Base-by-base conservation (phyloP, 2,113 vertebrate genomes). In the Ramphastos sulfuratus region DNA sequence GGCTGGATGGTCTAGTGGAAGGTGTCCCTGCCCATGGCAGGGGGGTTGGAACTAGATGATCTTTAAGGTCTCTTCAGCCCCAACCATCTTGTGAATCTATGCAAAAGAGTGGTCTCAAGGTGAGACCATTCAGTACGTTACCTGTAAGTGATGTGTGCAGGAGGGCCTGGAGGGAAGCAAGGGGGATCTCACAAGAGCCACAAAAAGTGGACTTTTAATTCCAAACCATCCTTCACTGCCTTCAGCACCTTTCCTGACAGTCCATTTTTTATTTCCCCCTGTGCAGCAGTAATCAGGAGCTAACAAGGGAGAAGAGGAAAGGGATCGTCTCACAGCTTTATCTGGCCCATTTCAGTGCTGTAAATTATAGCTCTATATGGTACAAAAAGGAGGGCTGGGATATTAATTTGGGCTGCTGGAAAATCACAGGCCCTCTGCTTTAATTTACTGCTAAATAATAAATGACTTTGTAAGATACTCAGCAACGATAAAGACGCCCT, bases 381-480 rank as follows among this genome's bases (percentile, higher is more conserved):
- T 59, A 89, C 65, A 60, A 85, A 60, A 85, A 74, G 44, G 72
- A 86, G 85, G 21, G 55, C 67, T 72, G 82, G 71, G 87, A 60
- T 95, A 95, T 97, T 94, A 95, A 95, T 95, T 95, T 90, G 94
- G 92, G 90, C 92, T 89, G 92, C 37, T 89, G 91, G 91, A 87
- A 93, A 97, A 97, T 95, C 85, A 73, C 82, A 92, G 92, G 42
- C 59, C 79, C 82, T 93, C 75, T 33, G 77, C 94, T 95, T 92
- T 93, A 97, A 97, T 96, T 96, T 94, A 94, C 75, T 92, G 83
- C 85, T 96, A 96, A 97, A 97, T 96, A 97, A 95, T 95, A 94
- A 95, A 96, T 91, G 90, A 79, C 90, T 94, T 75, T 8, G 63
- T 16, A 82, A 95, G 94, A 95, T 94, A 84, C 88, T 96, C 75